Evolutionary conservation across 1,140 invertebrate genomes (phyloP), one percentile per base, ranked within the genome.

Genomic region (Heliconius himera): DNA sequence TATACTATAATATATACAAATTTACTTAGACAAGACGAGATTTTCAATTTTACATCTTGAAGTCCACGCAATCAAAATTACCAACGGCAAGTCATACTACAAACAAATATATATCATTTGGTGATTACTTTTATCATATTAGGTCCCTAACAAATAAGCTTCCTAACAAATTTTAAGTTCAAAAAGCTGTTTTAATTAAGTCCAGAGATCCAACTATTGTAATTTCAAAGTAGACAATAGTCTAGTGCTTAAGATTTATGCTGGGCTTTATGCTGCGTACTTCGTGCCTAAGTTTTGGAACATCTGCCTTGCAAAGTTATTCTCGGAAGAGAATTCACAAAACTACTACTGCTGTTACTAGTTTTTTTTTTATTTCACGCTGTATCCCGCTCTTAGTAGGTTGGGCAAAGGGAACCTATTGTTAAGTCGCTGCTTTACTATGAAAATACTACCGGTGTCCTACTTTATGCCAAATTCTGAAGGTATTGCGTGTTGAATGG

Each of bases 201-300:
- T 66, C 60, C 22, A 16, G 13, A 46, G 60, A 16, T 66, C 22
- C 60, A 9, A 66, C 26, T 66, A 66, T 66, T 26, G 22, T 66
- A 66, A 66, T 66, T 66, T 66, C 60, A 26, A 66, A 66, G 60
- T 8, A 66, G 60, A 66, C 60, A 66, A 66, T 66, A 29, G 60
- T 29, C 22, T 11, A 29, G 60, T 26, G 60, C 60, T 29, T 29
- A 66, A 66, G 60, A 66, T 66, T 66, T 66, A 66, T 66, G 60
- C 26, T 66, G 60, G 26, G 22, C 5, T 36, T 33, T 33, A 33
- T 33, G 3, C 54, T 26, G 1, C n/a, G n/a, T 60, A n/a, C 22
- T 66, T 16, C 22, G 60, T n/a, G 2, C 60, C 22, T 66, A 66
- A 66, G 22, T 66, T 66, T 66, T 66, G 16, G 60, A 29, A 66